Percentiles rank a stretch among this genome's conserved stretches.
These are phyloP conservation scores for Peromyscus californicus DNA, from an alignment of 2,113 vertebrate genomes.

Conservation along the genomic window DNA sequence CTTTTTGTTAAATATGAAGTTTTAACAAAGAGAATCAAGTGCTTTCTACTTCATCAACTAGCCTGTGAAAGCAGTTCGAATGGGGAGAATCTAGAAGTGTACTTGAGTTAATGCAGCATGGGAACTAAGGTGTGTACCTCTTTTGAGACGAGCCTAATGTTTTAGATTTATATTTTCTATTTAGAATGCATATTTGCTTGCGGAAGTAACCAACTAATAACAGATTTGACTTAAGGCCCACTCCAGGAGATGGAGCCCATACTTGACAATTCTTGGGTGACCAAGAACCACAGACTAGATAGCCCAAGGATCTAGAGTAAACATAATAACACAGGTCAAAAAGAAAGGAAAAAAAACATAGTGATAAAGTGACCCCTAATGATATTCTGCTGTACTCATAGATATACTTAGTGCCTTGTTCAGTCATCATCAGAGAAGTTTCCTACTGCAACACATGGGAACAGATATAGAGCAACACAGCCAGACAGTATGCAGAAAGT, in stretches of 20 bases:
- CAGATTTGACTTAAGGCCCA: not conserved
- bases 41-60: conserved; percentile 58
- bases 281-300: not conserved
- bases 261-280: not conserved
- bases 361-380: not conserved
- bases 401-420: not conserved
- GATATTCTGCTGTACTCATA: not conserved
- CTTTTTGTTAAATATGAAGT: not conserved
- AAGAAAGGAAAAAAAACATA: not conserved
- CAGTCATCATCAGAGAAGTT: not conserved
- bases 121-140: not conserved
- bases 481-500: not conserved
- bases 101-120: not conserved
- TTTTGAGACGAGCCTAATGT: not conserved
- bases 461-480: not conserved
- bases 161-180: not conserved
- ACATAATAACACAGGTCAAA: not conserved
- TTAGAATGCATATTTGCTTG: conserved; percentile 20
- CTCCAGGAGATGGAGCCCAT: not conserved
- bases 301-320: not conserved
- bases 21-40: conserved; percentile 22
- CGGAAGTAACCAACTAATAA: not conserved
- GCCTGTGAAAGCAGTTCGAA: conserved; percentile 43
- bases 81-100: not conserved
- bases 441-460: not conserved